Conservation (phyloP, 2,113 vertebrate genomes). For the Agelaius phoeniceus region DNA sequence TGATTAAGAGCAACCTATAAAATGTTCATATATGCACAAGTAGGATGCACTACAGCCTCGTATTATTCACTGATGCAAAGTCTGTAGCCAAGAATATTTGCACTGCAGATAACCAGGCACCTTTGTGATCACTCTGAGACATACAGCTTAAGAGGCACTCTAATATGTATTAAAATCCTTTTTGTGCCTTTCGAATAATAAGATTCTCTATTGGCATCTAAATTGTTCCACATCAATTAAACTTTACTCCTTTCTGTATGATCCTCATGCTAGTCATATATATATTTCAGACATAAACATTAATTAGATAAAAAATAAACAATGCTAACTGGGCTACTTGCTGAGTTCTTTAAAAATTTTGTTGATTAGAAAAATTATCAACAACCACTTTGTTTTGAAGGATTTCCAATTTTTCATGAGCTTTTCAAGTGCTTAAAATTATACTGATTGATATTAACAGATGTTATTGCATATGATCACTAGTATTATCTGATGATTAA, state of each 20-base stretch:
- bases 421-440: background rate
- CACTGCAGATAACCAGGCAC: background rate
- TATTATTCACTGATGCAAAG: background rate
- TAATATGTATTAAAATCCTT: background rate
- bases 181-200: background rate
- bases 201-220: background rate
- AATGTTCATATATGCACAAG: background rate
- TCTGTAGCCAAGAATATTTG: background rate
- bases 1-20: background rate
- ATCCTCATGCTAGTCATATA: background rate
- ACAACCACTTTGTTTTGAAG: background rate
- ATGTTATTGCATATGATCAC: background rate
- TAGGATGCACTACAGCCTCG: background rate
- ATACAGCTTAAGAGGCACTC: background rate
- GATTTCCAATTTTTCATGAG: background rate
- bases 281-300: background rate
- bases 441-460: background rate
- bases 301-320: background rate
- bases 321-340: background rate
- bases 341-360: background rate
- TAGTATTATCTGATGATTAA: constrained; percentile 15
- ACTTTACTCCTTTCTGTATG: background rate
- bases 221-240: background rate
- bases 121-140: background rate
- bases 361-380: background rate